phyloP scores from a whole-genome alignment of 2,113 vertebrate genomes.

The Ovis canadensis region DNA sequence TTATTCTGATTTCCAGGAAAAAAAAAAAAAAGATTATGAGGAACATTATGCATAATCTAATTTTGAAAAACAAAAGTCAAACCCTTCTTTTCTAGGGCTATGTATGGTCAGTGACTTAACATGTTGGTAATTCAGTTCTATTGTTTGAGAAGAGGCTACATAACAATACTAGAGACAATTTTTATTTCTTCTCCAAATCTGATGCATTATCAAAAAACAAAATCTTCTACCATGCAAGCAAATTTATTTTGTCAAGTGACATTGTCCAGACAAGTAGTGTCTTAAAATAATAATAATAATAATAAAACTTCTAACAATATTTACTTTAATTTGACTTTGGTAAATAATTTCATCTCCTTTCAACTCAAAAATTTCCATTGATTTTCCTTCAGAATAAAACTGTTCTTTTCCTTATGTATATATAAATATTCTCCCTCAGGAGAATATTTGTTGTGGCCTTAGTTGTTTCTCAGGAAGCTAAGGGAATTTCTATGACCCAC shows the following conservation, averaged over 20 bases:
- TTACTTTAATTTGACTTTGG: conserved; percentile 5
- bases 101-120: neutral
- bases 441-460: neutral
- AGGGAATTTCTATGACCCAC: neutral
- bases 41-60: conserved; percentile 7
- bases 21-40: neutral
- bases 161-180: neutral
- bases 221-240: neutral
- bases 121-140: conserved; percentile 1
- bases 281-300: neutral
- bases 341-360: conserved; percentile 35
- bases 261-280: neutral
- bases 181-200: conserved; percentile 43
- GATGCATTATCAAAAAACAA: neutral
- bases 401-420: neutral
- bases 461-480: neutral
- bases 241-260: neutral
- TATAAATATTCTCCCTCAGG: neutral
- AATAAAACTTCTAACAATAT: neutral
- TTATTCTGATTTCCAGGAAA: conserved; percentile 5
- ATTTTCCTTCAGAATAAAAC: conserved; percentile 30
- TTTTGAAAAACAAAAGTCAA: neutral
- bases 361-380: neutral
- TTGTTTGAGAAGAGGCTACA: conserved; percentile 31
- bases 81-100: neutral